A percentile compares a stretch with the other conserved stretches of the same genome.
These are phyloP conservation scores for Callosobruchus maculatus DNA, from an alignment of 2,888 invertebrate genomes.

Conservation along the genomic window DNA sequence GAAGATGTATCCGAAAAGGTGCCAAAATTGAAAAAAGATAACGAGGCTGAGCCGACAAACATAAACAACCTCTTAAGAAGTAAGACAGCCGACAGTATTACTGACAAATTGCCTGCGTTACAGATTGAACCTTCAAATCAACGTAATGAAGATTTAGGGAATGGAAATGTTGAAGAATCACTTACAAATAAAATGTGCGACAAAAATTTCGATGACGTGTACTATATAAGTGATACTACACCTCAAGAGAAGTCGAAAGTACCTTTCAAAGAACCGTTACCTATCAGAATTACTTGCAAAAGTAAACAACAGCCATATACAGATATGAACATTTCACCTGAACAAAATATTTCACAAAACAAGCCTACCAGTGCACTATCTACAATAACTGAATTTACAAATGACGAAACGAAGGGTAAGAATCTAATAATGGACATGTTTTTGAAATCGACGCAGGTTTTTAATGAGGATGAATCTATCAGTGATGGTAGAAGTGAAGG, in stretches of 20 bases:
- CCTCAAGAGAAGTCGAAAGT: slow-evolving; percentile 1
- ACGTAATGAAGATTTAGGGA: neutral
- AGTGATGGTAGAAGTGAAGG: slow-evolving; percentile 15
- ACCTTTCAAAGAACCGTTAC: slow-evolving; percentile 23
- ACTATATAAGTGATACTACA: slow-evolving; percentile 13
- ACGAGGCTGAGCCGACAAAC: neutral
- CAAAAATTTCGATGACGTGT: slow-evolving; percentile 1
- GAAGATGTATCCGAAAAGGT: neutral
- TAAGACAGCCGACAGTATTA: slow-evolving; percentile 1
- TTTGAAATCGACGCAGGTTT: slow-evolving; percentile 39
- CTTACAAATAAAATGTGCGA: neutral
- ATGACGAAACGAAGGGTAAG: slow-evolving; percentile 39
- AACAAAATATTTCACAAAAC: slow-evolving; percentile 10
- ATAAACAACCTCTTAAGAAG: slow-evolving; percentile 1
- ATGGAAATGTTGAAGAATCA: neutral
- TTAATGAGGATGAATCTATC: slow-evolving; percentile 15
- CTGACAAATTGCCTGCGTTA: neutral
- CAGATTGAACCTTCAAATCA: neutral
- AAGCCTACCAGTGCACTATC: slow-evolving; percentile 12
- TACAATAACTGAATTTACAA: slow-evolving; percentile 24
- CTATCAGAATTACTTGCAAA: slow-evolving; percentile 15
- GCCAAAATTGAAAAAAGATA: neutral
- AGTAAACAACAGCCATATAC: neutral
- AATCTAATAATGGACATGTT: slow-evolving; percentile 44
- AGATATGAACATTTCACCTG: neutral